A percentile compares a stretch with the other conserved stretches of the same genome.
Conservation (phyloP, 1,140 invertebrate species). For the Temnothorax nylanderi region DNA sequence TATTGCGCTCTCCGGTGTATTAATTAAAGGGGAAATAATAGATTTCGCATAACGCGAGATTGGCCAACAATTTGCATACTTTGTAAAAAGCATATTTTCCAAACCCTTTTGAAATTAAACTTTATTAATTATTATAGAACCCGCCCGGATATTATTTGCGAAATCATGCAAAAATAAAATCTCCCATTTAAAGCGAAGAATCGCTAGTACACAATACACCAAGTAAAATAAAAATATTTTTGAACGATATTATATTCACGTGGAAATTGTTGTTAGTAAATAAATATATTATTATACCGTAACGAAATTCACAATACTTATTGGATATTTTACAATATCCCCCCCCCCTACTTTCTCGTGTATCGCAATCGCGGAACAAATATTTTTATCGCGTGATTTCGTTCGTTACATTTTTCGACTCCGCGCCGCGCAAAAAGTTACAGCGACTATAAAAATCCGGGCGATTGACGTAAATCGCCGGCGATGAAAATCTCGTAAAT, state of each 20-base stretch:
- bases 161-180: slow-evolving; percentile 21
- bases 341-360: not conserved
- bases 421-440: not conserved
- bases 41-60: slow-evolving; percentile 21
- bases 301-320: not conserved
- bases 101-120: slow-evolving; percentile 26
- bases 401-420: not conserved
- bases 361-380: not conserved
- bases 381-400: slow-evolving; percentile 27
- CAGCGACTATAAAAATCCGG: slow-evolving; percentile 3
- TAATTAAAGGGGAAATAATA: slow-evolving; percentile 51
- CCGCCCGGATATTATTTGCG: not conserved
- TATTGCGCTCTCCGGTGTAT: not conserved
- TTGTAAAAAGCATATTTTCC: slow-evolving; percentile 1
- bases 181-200: slow-evolving; percentile 20
- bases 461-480: slow-evolving; percentile 15
- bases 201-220: not conserved
- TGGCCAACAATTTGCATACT: slow-evolving; percentile 32
- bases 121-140: slow-evolving; percentile 10
- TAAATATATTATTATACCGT: not conserved
- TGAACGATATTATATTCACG: not conserved
- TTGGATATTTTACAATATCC: not conserved
- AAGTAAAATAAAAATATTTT: not conserved
- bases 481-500: slow-evolving; percentile 48
- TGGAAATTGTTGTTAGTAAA: not conserved